Evolutionary conservation across 2,797 vertebrate species (phyloP).

Genomic region (Carduelis carduelis): DNA sequence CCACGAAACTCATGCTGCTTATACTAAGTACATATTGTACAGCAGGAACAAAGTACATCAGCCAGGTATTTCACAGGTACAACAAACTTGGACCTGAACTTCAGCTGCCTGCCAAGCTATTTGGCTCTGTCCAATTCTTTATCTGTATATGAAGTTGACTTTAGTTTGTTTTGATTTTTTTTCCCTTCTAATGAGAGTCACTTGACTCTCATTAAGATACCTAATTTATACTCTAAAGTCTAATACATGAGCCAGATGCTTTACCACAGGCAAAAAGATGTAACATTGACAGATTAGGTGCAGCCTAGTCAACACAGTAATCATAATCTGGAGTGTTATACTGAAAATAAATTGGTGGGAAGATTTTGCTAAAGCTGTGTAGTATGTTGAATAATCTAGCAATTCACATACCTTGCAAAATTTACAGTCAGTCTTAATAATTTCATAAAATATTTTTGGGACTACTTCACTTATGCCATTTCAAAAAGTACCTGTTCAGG

Average conservation of each 20-base stretch:
- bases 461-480: neutral
- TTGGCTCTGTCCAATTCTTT: neutral
- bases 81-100: neutral
- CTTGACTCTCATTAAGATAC: neutral
- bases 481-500: neutral
- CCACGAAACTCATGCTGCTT: constrained; percentile 6
- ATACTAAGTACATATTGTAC: neutral
- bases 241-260: neutral
- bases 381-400: neutral
- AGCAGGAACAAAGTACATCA: neutral
- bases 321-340: neutral
- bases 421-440: neutral
- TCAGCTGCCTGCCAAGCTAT: neutral
- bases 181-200: neutral
- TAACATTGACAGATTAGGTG: neutral
- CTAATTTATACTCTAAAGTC: neutral
- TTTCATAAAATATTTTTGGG: neutral
- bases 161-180: neutral
- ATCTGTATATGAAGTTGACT: neutral
- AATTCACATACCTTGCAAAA: neutral
- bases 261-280: neutral
- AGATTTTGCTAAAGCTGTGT: neutral
- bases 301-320: neutral
- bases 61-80: neutral
- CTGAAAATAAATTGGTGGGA: neutral